Evolutionary conservation across 2,888 invertebrate genomes (phyloP).

Genomic region (Morpho deidamia): DNA sequence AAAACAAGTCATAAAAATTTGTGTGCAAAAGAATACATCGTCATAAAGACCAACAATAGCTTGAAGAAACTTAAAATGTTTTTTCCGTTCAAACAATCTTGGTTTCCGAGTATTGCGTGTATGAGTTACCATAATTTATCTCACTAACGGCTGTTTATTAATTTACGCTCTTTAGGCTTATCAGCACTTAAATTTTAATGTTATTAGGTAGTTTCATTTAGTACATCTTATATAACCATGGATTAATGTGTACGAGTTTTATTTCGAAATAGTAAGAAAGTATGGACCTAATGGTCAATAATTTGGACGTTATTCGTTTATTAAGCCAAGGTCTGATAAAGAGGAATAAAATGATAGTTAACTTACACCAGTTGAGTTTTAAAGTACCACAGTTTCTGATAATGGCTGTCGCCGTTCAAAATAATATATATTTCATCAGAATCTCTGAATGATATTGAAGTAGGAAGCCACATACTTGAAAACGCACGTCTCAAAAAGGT

Average conservation of each 20-base stretch:
- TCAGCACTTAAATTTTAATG: constrained; percentile 5
- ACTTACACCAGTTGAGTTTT: no score
- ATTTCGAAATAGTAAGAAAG: not conserved
- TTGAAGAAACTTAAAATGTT: constrained; percentile 32
- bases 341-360: no score
- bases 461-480: no score
- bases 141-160: constrained; percentile 7
- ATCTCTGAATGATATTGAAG: no score
- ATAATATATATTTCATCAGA: no score
- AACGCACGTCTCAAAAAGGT: no score
- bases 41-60: constrained; percentile 31
- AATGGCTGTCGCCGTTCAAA: no score
- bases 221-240: not conserved
- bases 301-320: no score
- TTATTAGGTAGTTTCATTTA: not conserved
- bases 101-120: constrained; percentile 37
- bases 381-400: no score
- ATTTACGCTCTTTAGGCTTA: not conserved
- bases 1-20: constrained; percentile 39
- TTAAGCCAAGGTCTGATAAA: no score
- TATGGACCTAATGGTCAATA: no score
- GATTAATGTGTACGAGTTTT: not conserved
- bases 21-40: constrained; percentile 28
- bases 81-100: constrained; percentile 36
- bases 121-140: constrained; percentile 4